Conservation (phyloP, 2,888 invertebrate species). For the Drosophila falleni region DNA sequence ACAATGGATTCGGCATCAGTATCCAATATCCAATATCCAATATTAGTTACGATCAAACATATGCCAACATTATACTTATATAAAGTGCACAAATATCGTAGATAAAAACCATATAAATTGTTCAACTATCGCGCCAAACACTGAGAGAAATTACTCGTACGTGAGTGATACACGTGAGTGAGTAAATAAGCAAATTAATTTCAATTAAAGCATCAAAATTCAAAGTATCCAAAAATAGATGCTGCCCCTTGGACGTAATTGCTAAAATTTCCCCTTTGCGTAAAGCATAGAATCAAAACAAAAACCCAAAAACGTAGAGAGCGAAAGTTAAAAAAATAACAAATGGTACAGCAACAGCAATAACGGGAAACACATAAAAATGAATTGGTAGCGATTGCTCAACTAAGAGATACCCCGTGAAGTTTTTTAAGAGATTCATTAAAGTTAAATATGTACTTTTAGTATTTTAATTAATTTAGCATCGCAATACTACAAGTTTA, state of each 20-base stretch:
- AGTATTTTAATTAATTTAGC: too few relatives aligned
- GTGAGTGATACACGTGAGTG: neutral
- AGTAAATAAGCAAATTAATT: neutral
- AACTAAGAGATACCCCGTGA: neutral
- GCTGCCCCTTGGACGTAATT: conserved; percentile 2
- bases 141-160: conserved; percentile 53
- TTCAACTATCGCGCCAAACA: conserved; percentile 20
- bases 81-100: conserved; percentile 11
- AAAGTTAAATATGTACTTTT: too few relatives aligned
- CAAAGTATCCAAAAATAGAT: conserved; percentile 19
- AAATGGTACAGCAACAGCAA: conserved; percentile 9
- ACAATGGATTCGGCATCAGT: conserved; percentile 14
- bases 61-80: conserved; percentile 10
- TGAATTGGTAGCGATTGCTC: neutral
- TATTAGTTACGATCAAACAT: conserved; percentile 20
- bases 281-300: conserved; percentile 67
- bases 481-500: too few relatives aligned
- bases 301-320: conserved; percentile 47
- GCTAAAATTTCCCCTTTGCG: neutral
- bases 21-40: conserved; percentile 44
- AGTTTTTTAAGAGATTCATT: neutral
- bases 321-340: conserved; percentile 31
- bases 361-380: conserved; percentile 1
- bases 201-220: conserved; percentile 34
- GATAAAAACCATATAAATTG: conserved; percentile 27